Conservation (phyloP, 1,140 invertebrate genomes). For the Calosoma granatense region DNA sequence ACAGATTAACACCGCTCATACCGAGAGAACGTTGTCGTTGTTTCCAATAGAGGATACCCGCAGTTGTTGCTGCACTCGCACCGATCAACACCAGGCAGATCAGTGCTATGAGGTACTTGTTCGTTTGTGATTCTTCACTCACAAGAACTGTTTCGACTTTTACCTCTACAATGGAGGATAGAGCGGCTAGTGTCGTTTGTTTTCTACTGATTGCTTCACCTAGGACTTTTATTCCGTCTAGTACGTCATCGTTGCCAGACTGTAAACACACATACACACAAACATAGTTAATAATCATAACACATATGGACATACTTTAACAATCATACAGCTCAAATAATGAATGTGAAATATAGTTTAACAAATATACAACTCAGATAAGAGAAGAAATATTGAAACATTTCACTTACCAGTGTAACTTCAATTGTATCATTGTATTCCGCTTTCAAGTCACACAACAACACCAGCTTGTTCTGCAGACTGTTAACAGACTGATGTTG, state of each 20-base stretch:
- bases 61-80: conserved; percentile 35
- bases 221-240: conserved; percentile 51
- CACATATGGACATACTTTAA: not conserved
- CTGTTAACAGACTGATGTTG: conserved; percentile 44
- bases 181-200: conserved; percentile 46
- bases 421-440: conserved; percentile 74
- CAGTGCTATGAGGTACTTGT: conserved; percentile 36
- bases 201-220: conserved; percentile 61
- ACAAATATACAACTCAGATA: no score
- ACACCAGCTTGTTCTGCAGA: conserved; percentile 45
- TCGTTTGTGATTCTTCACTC: conserved; percentile 43
- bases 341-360: not conserved
- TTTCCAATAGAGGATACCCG: conserved; percentile 38
- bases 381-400: no score
- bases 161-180: conserved; percentile 69
- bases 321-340: not conserved
- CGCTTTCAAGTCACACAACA: conserved; percentile 71
- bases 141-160: conserved; percentile 62
- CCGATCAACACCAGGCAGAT: conserved; percentile 43
- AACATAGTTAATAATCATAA: conserved; percentile 1
- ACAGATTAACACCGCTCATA: conserved; percentile 41
- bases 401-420: conserved; percentile 73
- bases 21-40: conserved; percentile 42
- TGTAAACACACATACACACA: conserved; percentile 26
- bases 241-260: conserved; percentile 46